Evolutionary conservation across 2,888 invertebrate genomes (phyloP).

Genomic region (Thalpophila matura): DNA sequence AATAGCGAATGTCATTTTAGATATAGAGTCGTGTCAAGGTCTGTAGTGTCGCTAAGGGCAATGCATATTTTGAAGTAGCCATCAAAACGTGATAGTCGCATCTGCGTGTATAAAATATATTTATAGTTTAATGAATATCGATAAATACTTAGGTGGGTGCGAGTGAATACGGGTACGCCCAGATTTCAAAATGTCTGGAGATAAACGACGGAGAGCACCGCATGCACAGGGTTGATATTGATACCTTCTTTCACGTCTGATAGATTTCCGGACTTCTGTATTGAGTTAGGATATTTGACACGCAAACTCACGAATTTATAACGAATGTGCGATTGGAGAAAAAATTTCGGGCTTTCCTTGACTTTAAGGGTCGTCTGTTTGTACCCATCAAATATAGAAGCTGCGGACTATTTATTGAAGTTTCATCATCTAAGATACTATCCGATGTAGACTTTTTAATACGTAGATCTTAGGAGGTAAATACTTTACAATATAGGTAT

Average conservation of each 20-base stretch:
- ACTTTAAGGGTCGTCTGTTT: too few species aligned
- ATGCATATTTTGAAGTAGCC: constrained; percentile 56
- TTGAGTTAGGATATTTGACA: constrained; percentile 28
- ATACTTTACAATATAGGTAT: too few species aligned
- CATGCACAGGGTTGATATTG: background rate
- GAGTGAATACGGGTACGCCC: constrained; percentile 20
- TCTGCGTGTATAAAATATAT: constrained; percentile 31
- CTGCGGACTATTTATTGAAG: too few species aligned
- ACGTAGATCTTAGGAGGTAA: too few species aligned
- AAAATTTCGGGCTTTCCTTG: too few species aligned
- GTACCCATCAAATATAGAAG: too few species aligned
- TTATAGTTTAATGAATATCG: constrained; percentile 45
- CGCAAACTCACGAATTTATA: constrained; percentile 3
- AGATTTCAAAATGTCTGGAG: constrained; percentile 45
- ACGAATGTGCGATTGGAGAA: too few species aligned
- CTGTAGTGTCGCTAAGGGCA: constrained; percentile 49
- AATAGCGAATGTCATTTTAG: constrained; percentile 70
- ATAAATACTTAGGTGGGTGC: constrained; percentile 52
- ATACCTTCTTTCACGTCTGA: constrained; percentile 27
- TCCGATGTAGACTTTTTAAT: too few species aligned
- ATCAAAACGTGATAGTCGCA: constrained; percentile 34
- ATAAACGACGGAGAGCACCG: constrained; percentile 39
- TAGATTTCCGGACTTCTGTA: constrained; percentile 32
- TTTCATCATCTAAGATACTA: too few species aligned
- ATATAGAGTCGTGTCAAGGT: constrained; percentile 66